Evolutionary conservation across 2,113 vertebrate species (phyloP).

Genomic region (Danionella cerebrum): DNA sequence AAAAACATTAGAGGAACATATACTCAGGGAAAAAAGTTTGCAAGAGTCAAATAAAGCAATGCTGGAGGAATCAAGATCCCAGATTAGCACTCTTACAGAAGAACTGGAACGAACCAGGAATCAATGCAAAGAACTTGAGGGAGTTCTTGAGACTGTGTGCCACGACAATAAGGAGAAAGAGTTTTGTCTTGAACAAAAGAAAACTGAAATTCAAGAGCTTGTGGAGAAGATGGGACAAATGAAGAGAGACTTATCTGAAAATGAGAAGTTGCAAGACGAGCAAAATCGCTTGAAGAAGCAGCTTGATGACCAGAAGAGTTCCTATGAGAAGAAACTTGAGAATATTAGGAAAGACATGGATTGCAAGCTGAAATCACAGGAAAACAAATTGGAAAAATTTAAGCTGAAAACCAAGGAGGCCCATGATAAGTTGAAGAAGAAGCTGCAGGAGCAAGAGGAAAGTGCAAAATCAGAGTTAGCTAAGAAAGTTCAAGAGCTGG

Average conservation of each 20-base stretch:
- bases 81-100: constrained; percentile 48
- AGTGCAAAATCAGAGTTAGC: constrained; percentile 77
- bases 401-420: constrained; percentile 82
- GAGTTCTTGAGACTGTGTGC: constrained; percentile 61
- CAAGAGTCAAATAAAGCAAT: constrained; percentile 65
- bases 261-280: constrained; percentile 66
- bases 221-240: constrained; percentile 57
- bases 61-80: constrained; percentile 54
- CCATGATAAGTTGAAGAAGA: constrained; percentile 80
- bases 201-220: constrained; percentile 44
- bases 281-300: constrained; percentile 56
- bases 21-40: constrained; percentile 54
- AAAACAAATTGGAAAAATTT: constrained; percentile 78
- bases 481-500: constrained; percentile 76
- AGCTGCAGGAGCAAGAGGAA: constrained; percentile 79
- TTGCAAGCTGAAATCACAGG: constrained; percentile 75
- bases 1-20: constrained; percentile 60
- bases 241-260: constrained; percentile 61
- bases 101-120: constrained; percentile 62
- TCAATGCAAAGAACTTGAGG: constrained; percentile 59
- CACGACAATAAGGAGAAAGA: constrained; percentile 61
- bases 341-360: constrained; percentile 70
- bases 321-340: constrained; percentile 63
- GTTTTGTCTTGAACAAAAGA: constrained; percentile 50
- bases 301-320: constrained; percentile 65